phyloP scores from a whole-genome alignment of 2,113 vertebrate genomes.

The Nettapus auritus region DNA sequence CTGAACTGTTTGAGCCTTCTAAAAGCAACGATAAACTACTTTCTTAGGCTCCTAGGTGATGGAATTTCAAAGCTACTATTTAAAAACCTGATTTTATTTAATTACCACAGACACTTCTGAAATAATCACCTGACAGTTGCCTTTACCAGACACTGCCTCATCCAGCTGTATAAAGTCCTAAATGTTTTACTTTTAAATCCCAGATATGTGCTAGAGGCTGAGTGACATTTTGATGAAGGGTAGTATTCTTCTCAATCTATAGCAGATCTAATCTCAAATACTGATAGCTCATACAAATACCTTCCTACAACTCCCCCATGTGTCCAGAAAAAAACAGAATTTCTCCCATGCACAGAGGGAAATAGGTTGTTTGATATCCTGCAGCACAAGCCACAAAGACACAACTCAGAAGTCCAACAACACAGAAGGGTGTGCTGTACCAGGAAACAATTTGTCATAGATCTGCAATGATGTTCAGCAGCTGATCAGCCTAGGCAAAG shows the following conservation, averaged over 20 bases:
- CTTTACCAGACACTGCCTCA: not conserved
- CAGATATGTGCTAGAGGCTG: not conserved
- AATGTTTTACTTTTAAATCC: not conserved
- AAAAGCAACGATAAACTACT: not conserved
- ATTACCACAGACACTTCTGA: not conserved
- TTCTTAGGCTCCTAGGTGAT: not conserved
- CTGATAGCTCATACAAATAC: constrained; percentile 10
- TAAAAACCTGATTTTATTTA: not conserved
- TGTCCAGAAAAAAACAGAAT: constrained; percentile 31
- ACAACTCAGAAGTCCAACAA: not conserved
- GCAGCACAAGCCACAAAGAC: not conserved
- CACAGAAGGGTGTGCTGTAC: fast-evolving
- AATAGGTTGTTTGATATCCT: not conserved
- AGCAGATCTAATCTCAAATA: constrained; percentile 7
- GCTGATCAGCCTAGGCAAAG: not conserved
- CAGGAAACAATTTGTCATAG: not conserved
- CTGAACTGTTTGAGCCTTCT: not conserved
- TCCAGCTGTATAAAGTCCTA: not conserved
- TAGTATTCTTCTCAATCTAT: not conserved
- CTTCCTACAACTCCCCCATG: constrained; percentile 68
- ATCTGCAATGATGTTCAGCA: not conserved
- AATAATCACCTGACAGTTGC: not conserved
- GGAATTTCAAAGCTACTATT: not conserved
- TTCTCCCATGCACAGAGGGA: not conserved
- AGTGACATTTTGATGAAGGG: not conserved